Conservation (phyloP, 1,140 invertebrate genomes). For the Alviniconcha marisindica region DNA sequence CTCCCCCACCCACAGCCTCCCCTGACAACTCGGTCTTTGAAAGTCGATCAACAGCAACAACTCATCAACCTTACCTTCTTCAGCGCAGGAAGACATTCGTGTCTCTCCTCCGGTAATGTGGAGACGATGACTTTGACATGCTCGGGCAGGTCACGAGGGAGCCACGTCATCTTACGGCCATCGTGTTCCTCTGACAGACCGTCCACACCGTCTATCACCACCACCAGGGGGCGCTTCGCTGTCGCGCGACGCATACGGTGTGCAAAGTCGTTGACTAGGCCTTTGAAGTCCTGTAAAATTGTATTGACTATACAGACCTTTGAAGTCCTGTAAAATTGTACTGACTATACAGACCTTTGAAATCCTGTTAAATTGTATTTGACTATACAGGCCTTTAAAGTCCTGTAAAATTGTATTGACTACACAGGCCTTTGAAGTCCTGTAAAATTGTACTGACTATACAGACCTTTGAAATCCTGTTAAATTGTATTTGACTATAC, state of each 20-base stretch:
- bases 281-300: slow-evolving; percentile 66
- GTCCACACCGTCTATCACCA: slow-evolving; percentile 72
- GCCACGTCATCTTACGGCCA: slow-evolving; percentile 69
- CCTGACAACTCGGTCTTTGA: too few species aligned
- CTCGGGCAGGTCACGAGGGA: slow-evolving; percentile 69
- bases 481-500: not conserved
- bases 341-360: slow-evolving; percentile 56
- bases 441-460: slow-evolving; percentile 4
- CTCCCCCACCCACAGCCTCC: too few species aligned
- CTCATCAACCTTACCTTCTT: slow-evolving; percentile 39
- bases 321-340: slow-evolving; percentile 61
- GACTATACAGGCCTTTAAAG: not conserved
- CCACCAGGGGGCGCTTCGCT: slow-evolving; percentile 61
- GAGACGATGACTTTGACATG: slow-evolving; percentile 84
- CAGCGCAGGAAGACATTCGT: slow-evolving; percentile 59
- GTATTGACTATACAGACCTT: slow-evolving; percentile 52
- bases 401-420: not conserved
- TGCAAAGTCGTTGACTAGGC: slow-evolving; percentile 66
- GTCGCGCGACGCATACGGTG: slow-evolving; percentile 52
- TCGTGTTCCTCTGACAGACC: slow-evolving; percentile 69
- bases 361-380: slow-evolving; percentile 55
- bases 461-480: slow-evolving; percentile 66
- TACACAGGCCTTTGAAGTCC: too few species aligned
- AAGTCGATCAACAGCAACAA: too few species aligned
- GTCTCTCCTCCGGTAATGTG: slow-evolving; percentile 69